Percentiles rank a stretch among this genome's conserved stretches.
Evolutionary conservation across 2,113 vertebrate genomes (phyloP).

Genomic region (Anhinga rufa): DNA sequence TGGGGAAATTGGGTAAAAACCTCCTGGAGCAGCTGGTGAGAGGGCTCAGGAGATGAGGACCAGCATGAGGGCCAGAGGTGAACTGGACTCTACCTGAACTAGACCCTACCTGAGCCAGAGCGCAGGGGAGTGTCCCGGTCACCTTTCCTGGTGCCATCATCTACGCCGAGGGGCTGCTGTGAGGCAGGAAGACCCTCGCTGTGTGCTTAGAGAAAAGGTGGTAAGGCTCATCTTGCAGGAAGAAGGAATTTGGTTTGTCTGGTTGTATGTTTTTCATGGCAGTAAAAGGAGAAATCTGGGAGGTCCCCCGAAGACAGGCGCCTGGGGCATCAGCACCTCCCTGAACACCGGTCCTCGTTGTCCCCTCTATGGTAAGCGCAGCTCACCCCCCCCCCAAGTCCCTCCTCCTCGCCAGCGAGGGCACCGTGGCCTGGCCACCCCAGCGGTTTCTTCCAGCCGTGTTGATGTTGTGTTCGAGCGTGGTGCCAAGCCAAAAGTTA

Average conservation of each 20-base stretch:
- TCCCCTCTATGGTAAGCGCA: background rate
- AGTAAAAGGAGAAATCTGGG: background rate
- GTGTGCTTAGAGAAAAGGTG: background rate
- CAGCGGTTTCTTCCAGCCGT: background rate
- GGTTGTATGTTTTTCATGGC: background rate
- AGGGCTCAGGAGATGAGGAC: background rate
- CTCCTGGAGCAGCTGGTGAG: background rate
- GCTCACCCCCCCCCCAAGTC: background rate
- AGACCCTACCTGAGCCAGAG: background rate
- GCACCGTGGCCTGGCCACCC: background rate
- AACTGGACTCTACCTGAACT: background rate
- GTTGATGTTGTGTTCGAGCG: fast-evolving
- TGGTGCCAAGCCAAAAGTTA: background rate
- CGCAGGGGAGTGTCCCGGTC: fast-evolving
- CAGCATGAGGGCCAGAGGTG: background rate
- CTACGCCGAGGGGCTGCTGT: background rate
- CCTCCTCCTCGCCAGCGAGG: background rate
- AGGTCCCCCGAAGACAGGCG: fast-evolving
- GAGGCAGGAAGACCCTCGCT: background rate
- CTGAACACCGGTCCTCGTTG: background rate
- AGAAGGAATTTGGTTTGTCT: background rate
- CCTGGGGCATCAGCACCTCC: background rate
- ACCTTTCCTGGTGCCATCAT: background rate
- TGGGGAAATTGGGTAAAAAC: background rate
- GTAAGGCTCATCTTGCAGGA: background rate